Base-by-base conservation (phyloP, 2,113 vertebrate species). In the Ictalurus furcatus region DNA sequence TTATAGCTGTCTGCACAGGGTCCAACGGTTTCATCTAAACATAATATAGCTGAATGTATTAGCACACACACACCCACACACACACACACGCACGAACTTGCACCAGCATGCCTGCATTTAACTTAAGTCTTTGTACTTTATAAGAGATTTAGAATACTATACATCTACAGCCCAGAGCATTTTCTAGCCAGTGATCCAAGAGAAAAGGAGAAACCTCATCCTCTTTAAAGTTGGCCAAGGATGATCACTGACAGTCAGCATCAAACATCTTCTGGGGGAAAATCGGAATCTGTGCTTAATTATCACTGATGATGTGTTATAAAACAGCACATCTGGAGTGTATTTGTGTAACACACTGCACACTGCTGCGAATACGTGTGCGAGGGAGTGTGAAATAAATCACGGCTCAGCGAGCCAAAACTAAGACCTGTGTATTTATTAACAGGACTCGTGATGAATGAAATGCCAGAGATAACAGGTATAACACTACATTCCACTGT, bases 1-100 rank as follows among this genome's bases (percentile, higher is more conserved):
- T 89, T 89, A 84, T 84, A 91, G 59, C 61, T 56, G 86, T 80
- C 82, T 40, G 69, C 67, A 84, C 80, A 74, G 58, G 17, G 83
- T 48, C 88, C 74, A 48, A 44, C 13, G 59, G 82, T 54, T 85
- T 85, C 69, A 80, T 40, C 48, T 69, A 37, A 80, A 67, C 84
- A 56, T n/a, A 58, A 52, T 25, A 52, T 63, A 44, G 61, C 34
- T 56, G 12, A 63, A 63, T 44, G 59, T 80, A 88, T 34, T 17
- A 34, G 52, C 52, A 40, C 23, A 37, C 52, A 61, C 48, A 34
- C 44, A 65, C 37, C 61, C 23, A 48, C 48, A 28, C 76, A 30
- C 48, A 30, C 14, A 30, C 48, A 56, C 78, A 82, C 7, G 59
- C 80, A 81, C 54, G 4, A 16, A 81, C 54, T 6, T 40, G 52